These are phyloP conservation scores for Brachionus rotundiformis DNA, from an alignment of 1,140 invertebrate genomes.

Conservation along the genomic window DNA sequence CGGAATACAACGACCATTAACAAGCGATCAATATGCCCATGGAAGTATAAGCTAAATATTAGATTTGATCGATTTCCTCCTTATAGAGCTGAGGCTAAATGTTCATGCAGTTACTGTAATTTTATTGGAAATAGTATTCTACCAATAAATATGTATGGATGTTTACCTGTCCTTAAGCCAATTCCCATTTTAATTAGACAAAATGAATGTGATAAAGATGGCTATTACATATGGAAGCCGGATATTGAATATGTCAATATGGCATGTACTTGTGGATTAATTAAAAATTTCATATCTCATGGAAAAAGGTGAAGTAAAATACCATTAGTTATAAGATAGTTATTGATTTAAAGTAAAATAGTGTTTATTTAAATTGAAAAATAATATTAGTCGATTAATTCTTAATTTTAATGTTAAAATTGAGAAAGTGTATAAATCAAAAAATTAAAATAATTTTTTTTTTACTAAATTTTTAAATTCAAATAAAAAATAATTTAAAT, in stretches of 20 bases:
- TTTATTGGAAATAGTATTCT: background rate
- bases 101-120: conserved; percentile 20
- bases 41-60: background rate
- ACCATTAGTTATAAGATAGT: too few relatives aligned
- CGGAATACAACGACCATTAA: conserved; percentile 32
- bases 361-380: background rate
- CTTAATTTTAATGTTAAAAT: conserved; percentile 22
- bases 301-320: conserved; percentile 30
- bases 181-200: conserved; percentile 25
- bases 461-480: too few relatives aligned
- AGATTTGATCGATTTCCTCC: background rate
- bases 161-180: conserved; percentile 16
- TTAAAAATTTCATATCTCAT: conserved; percentile 31
- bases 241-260: conserved; percentile 9
- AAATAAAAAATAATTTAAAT: too few relatives aligned
- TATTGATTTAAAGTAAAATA: background rate
- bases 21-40: conserved; percentile 38
- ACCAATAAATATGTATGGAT: conserved; percentile 1
- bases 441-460: background rate
- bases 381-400: background rate
- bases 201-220: conserved; percentile 36
- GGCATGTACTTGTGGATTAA: conserved; percentile 19
- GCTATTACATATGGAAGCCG: conserved; percentile 19
- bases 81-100: background rate
- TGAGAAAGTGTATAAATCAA: background rate